A percentile compares a stretch with the other conserved stretches of the same genome.
Conservation (phyloP, 2,888 invertebrate genomes). For the Mamestra brassicae region DNA sequence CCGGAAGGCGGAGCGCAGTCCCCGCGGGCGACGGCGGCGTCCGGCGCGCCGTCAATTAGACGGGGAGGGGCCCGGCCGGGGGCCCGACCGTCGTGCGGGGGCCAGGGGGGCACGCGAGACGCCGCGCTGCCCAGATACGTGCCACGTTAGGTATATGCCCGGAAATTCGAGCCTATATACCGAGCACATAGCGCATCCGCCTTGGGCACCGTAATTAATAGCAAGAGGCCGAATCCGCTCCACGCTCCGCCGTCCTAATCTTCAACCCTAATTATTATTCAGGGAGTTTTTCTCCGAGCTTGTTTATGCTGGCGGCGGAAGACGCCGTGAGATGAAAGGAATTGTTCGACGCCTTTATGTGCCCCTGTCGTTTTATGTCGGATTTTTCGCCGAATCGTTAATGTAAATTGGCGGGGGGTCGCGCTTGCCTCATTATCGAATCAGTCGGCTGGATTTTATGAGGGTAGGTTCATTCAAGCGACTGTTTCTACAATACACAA, state of each 20-base stretch:
- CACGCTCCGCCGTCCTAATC: conserved; percentile 70
- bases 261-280: conserved; percentile 72
- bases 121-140: conserved; percentile 71
- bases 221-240: conserved; percentile 74
- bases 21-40: conserved; percentile 84
- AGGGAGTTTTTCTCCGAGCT: conserved; percentile 76
- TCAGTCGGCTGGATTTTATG: conserved; percentile 29
- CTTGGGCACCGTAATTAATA: conserved; percentile 84
- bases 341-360: conserved; percentile 67
- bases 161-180: conserved; percentile 86
- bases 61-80: conserved; percentile 76
- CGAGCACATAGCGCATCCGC: conserved; percentile 71
- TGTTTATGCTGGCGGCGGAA: conserved; percentile 68
- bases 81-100: conserved; percentile 57
- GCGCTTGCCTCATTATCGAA: conserved; percentile 74
- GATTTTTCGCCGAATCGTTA: conserved; percentile 75
- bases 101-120: conserved; percentile 73
- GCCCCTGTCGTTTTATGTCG: conserved; percentile 68
- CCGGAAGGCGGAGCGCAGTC: conserved; percentile 84
- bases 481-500: conserved; percentile 5
- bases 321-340: conserved; percentile 75
- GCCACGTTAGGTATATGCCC: conserved; percentile 82
- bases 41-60: conserved; percentile 89
- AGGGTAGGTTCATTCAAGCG: conserved; percentile 37
- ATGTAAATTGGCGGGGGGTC: conserved; percentile 77